Evolutionary conservation across 2,888 invertebrate genomes (phyloP), one percentile per base, ranked within the genome.

Genomic region (Stegana nigrithorax): DNA sequence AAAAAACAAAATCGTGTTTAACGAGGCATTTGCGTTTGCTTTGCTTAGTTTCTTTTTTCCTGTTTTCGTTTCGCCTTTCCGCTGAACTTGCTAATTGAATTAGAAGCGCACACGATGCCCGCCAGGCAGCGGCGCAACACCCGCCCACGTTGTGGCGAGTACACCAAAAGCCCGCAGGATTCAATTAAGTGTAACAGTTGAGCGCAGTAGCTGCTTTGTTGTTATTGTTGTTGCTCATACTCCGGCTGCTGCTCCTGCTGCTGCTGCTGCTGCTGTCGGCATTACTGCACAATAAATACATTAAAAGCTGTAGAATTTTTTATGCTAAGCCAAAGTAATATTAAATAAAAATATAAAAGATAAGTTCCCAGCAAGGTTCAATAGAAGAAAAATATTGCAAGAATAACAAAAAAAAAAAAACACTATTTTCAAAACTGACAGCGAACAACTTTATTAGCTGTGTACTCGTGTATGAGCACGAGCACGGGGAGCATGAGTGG

Each of bases 31-130:
- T 78, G 78, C 80, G 21, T 21, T 29, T 53, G 8, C 2, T 8
- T 23, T 36, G 36, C 10, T n/a, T 36, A 10, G 36, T 36, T 36
- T 36, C 14, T 42, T 8, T 42, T 21, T 23, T 47, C n/a, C 25
- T 23, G 6, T 47, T 47, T 23, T 25, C 12, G 19, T 45, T 17
- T 23, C 64, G 71, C 78, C 79, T 77, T n/a, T 77, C 78, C 75
- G 78, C 73, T 80, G 78, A 75, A 75, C 80, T 78, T 80, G 80
- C 80, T 75, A 75, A 75, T 75, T 75, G 80, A 75, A 75, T 75
- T 75, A 75, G 75, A 75, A 69, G 56, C 36, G 36, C 45, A n/a
- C 36, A 45, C 6, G 21, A 42, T 10, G 6, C 17, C 10, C 45
- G 21, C 17, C 57, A 51, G 26, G 25, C 23, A 63, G 64, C 56